Evolutionary conservation across 2,888 invertebrate species (phyloP).

Genomic region (Lagria hirta): DNA sequence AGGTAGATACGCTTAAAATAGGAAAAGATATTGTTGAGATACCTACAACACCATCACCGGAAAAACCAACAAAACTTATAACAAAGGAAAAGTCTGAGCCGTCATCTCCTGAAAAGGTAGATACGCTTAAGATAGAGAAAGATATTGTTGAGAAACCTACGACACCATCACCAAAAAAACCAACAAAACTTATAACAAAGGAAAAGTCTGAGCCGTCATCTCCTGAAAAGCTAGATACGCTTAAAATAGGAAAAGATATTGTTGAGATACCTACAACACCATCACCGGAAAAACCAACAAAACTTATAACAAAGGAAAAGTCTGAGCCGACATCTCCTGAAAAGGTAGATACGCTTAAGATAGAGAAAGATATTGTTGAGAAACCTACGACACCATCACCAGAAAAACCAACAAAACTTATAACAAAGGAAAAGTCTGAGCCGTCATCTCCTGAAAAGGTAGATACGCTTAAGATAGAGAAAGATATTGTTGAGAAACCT

Average conservation of each 20-base stretch:
- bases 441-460: slow-evolving; percentile 3
- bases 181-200: not conserved
- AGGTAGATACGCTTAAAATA: not conserved
- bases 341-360: slow-evolving; percentile 4
- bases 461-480: not conserved
- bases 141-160: not conserved
- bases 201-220: slow-evolving; percentile 2
- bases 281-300: slow-evolving; percentile 1
- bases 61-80: slow-evolving; percentile 9
- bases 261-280: slow-evolving; percentile 8
- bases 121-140: slow-evolving; percentile 2
- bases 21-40: not conserved
- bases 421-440: not conserved
- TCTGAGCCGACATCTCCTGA: too few relatives aligned
- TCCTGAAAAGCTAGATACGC: slow-evolving; percentile 7
- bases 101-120: slow-evolving; percentile 11
- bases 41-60: not conserved
- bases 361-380: slow-evolving; percentile 1
- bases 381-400: slow-evolving; percentile 6
- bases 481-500: slow-evolving; percentile 5
- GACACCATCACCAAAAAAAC: not conserved
- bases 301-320: slow-evolving; percentile 3
- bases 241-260: slow-evolving; percentile 4
- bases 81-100: slow-evolving; percentile 12
- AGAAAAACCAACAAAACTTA: slow-evolving; percentile 5